Conservation (phyloP, 2,113 vertebrate species). For the Nycticryphes semicollaris region DNA sequence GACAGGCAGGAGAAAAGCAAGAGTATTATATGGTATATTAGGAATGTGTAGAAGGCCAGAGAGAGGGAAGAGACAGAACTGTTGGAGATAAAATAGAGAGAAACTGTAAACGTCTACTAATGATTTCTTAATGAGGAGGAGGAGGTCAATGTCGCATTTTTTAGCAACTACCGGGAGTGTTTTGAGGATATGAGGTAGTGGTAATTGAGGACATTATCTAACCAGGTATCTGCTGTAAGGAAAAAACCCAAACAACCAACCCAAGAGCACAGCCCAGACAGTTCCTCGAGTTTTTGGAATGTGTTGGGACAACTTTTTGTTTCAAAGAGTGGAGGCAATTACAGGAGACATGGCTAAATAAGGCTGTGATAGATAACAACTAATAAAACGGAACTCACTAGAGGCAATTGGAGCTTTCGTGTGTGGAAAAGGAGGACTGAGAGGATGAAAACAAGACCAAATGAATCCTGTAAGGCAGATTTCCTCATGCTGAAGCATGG, state of each 20-base stretch:
- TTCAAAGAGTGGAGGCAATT: background rate
- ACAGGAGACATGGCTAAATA: background rate
- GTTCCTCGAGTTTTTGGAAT: background rate
- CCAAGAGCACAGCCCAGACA: background rate
- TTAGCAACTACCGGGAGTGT: background rate
- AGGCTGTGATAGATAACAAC: background rate
- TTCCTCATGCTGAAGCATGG: background rate
- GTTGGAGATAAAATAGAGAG: background rate
- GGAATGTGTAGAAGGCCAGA: slow-evolving; percentile 1
- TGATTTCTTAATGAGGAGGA: background rate
- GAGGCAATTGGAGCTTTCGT: background rate
- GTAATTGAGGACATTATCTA: background rate
- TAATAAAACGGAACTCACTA: background rate
- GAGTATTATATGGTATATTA: background rate
- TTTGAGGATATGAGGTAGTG: background rate
- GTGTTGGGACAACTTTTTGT: background rate
- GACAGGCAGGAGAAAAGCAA: background rate
- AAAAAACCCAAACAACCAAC: background rate
- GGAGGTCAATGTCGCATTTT: background rate
- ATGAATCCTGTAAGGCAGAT: background rate
- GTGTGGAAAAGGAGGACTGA: background rate
- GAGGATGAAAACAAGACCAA: background rate
- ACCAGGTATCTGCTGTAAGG: background rate
- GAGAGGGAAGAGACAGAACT: background rate
- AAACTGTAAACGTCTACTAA: background rate